Conservation (phyloP, 2,888 invertebrate genomes). For the Stramonita haemastoma region DNA sequence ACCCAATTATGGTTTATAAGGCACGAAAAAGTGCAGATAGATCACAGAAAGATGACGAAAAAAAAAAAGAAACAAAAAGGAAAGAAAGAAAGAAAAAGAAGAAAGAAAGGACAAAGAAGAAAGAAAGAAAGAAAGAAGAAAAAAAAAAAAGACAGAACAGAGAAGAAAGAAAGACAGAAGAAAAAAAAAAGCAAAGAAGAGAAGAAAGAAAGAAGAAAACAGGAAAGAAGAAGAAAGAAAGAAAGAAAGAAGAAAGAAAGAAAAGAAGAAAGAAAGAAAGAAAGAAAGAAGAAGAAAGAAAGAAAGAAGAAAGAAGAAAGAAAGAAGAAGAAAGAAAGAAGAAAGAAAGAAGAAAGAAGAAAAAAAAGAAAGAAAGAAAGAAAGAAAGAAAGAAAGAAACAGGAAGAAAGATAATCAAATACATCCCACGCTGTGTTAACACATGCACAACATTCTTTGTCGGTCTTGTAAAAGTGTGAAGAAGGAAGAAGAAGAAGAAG, state of each 20-base stretch:
- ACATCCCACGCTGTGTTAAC: too few relatives aligned
- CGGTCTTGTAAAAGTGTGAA: too few relatives aligned
- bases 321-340: background rate
- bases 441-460: too few relatives aligned
- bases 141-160: background rate
- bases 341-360: background rate
- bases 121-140: background rate
- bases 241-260: background rate
- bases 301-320: background rate
- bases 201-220: background rate
- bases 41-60: too few relatives aligned
- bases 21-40: too few relatives aligned
- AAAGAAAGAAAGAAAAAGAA: too few relatives aligned
- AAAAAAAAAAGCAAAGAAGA: background rate
- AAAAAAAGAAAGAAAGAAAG: slow-evolving; percentile 6
- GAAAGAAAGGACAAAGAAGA: background rate
- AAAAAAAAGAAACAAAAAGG: too few relatives aligned
- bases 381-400: background rate
- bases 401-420: background rate
- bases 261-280: background rate
- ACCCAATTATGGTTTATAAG: too few relatives aligned
- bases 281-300: background rate
- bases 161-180: background rate
- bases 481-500: background rate
- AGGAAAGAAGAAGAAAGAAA: background rate